Conservation (phyloP, 2,888 invertebrate species). For the Plusia festucae region DNA sequence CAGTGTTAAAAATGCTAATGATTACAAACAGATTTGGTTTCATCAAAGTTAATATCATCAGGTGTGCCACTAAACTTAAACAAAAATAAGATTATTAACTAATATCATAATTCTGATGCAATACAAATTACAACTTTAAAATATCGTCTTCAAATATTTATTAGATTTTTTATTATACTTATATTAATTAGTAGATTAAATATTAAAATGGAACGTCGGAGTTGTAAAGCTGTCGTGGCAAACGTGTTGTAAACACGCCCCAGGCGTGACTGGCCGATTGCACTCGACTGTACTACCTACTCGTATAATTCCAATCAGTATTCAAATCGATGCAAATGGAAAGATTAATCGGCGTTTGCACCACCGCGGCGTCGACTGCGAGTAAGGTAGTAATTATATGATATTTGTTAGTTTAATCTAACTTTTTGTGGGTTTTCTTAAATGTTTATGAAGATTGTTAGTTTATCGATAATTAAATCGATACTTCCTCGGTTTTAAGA, state of each 20-base stretch:
- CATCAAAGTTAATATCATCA: constrained; percentile 23
- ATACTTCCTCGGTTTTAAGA: neutral
- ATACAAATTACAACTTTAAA: constrained; percentile 33
- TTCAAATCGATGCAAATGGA: constrained; percentile 85
- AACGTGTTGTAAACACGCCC: constrained; percentile 68
- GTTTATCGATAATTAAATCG: constrained; percentile 11
- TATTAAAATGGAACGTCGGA: constrained; percentile 49
- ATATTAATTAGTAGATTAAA: constrained; percentile 58
- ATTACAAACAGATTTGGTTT: constrained; percentile 18
- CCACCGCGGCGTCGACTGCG: constrained; percentile 65
- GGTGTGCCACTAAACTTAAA: constrained; percentile 31
- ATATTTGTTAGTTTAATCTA: constrained; percentile 62
- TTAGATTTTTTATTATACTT: constrained; percentile 43
- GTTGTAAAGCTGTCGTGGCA: constrained; percentile 65
- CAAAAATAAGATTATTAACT: constrained; percentile 41
- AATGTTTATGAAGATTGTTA: constrained; percentile 15
- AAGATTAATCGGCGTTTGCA: constrained; percentile 82
- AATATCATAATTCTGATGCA: constrained; percentile 36
- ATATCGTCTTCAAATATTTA: constrained; percentile 35
- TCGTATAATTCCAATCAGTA: constrained; percentile 82
- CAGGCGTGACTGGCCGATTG: constrained; percentile 71
- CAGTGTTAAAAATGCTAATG: constrained; percentile 19
- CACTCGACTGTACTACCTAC: constrained; percentile 65
- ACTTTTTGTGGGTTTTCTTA: constrained; percentile 51
- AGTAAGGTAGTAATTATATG: constrained; percentile 68